Evolutionary conservation across 2,888 invertebrate species (phyloP), one percentile per base, ranked within the genome.

Genomic region (Drosophila tanythrix): DNA sequence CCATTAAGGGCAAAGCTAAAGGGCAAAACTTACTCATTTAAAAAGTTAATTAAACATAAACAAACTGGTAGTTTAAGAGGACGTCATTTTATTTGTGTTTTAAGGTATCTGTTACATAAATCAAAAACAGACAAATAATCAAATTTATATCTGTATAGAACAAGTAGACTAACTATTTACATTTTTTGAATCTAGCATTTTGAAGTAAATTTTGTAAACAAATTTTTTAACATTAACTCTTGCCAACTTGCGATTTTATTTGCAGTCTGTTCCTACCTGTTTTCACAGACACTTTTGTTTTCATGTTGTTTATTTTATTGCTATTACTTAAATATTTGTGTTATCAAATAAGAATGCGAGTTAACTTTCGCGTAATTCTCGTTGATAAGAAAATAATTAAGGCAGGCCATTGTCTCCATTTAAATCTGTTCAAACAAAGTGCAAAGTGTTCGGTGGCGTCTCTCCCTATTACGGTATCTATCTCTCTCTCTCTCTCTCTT

Each of bases 21-120:
- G 35, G 40, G 36, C 15, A 29, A 58, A 66, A 52, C 25, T 55
- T 46, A 51, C 35, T 31, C 31, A 36, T 29, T 53, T 55, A 72
- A 67, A 85, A 82, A 79, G 67, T 75, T 82, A 81, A 79, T 82
- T 53, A 72, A 79, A 81, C 29, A 67, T 56, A 74, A 84, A 82
- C 83, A 81, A 21, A 25, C 43, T 11, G 1, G 25, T 63, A 51
- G 48, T 57, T 48, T 33, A 21, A 21, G 46, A 21, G 46, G 7
- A 21, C 2, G 0, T n/a, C 1, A 4, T 33, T 15, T 33, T 21
- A 52, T 15, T n/a, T 31, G 2, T 3, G n/a, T n/a, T 31, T n/a
- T 13, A 13, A 7, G 6, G 13, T 27, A 27, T 18, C 13, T n/a
- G n/a, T n/a, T 2, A 7, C n/a, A 10, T 7, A 15, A 46, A 15